phyloP scores from a whole-genome alignment of 2,113 vertebrate species.

The Penelope pileata region DNA sequence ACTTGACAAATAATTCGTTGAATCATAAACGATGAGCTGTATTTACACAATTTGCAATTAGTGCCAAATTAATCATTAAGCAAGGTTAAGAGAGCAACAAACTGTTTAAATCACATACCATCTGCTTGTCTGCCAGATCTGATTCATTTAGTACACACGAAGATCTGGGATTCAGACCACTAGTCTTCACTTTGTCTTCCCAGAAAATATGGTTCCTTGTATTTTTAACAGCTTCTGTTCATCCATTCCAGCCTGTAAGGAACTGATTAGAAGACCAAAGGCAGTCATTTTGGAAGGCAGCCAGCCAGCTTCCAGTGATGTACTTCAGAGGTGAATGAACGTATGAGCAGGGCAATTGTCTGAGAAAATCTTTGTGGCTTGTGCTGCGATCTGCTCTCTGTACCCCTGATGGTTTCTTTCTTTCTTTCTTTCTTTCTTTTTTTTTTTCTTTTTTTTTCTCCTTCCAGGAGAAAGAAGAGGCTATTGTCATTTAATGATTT shows the following conservation, averaged over 20 bases:
- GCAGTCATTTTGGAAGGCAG: neutral
- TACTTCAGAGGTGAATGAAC: neutral
- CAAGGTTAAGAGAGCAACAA: neutral
- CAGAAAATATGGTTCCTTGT: neutral
- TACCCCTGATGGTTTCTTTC: neutral
- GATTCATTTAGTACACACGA: rapidly evolving
- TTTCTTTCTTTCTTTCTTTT: neutral
- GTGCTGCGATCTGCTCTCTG: neutral
- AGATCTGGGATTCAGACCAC: neutral
- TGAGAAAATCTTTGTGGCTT: neutral
- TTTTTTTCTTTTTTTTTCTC: neutral
- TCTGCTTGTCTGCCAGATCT: neutral
- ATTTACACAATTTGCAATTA: neutral
- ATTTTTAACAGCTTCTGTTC: neutral
- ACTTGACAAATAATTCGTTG: neutral
- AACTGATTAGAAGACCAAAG: neutral
- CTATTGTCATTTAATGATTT: neutral
- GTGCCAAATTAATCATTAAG: neutral
- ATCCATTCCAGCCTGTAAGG: neutral
- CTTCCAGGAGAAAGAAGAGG: neutral
- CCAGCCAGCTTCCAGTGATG: neutral
- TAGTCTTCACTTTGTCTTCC: neutral
- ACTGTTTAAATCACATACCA: neutral
- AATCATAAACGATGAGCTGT: neutral
- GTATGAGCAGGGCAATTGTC: neutral